phyloP scores from a whole-genome alignment of 2,888 invertebrate species.

The Eudasyphora cyanicolor region DNA sequence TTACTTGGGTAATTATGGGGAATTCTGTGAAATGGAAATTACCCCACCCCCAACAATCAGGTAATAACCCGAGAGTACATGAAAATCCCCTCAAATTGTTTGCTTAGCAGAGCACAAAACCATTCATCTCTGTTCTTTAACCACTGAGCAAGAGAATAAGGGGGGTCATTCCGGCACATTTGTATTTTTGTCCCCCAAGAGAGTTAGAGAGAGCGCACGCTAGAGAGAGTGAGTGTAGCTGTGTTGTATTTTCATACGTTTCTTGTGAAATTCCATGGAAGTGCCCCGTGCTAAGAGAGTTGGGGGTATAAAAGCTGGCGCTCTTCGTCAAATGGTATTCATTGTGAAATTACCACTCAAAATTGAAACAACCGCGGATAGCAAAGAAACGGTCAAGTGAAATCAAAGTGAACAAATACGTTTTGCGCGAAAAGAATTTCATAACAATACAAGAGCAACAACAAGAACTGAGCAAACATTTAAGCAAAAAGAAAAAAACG shows the following conservation, averaged over 20 bases:
- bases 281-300: slow-evolving; percentile 70
- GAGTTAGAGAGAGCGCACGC: slow-evolving; percentile 10
- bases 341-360: slow-evolving; percentile 79
- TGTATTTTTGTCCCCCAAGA: not conserved
- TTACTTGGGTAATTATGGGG: slow-evolving; percentile 62
- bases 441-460: slow-evolving; percentile 69
- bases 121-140: not conserved
- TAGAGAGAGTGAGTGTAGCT: slow-evolving; percentile 31
- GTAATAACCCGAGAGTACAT: slow-evolving; percentile 49
- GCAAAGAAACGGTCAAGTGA: slow-evolving; percentile 47
- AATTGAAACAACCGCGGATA: slow-evolving; percentile 74
- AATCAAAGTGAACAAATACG: slow-evolving; percentile 52
- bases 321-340: slow-evolving; percentile 71
- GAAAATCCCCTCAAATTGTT: slow-evolving; percentile 56
- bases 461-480: slow-evolving; percentile 19
- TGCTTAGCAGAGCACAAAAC: not conserved
- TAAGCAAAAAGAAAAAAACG: slow-evolving; percentile 32
- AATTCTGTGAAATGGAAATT: slow-evolving; percentile 58
- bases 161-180: too few relatives aligned
- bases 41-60: not conserved
- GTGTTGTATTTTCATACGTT: slow-evolving; percentile 51
- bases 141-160: not conserved
- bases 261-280: slow-evolving; percentile 75
- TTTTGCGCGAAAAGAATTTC: slow-evolving; percentile 74
- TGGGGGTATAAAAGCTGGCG: slow-evolving; percentile 74